Conservation (phyloP, 2,888 invertebrate genomes). For the Drosophila prostipennis region DNA sequence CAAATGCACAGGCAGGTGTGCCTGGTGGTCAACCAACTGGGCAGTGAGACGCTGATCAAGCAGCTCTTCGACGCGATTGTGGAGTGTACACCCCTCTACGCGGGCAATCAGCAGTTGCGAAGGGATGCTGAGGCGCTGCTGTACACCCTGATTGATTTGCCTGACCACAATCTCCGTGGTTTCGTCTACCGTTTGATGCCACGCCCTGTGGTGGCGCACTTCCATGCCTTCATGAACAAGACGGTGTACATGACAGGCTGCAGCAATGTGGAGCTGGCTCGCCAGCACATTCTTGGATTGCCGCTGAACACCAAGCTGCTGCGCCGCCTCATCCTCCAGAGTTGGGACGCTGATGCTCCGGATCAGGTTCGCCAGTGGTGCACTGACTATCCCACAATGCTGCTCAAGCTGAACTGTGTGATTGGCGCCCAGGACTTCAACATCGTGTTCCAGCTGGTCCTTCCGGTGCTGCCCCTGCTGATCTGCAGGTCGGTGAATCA, state of each 20-base stretch:
- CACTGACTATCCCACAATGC: conserved; percentile 72
- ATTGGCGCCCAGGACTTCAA: conserved; percentile 65
- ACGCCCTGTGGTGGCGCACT: conserved; percentile 70
- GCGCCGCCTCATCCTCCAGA: conserved; percentile 62
- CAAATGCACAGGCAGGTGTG: conserved; percentile 41
- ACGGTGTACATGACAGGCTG: conserved; percentile 62
- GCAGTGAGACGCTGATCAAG: conserved; percentile 70
- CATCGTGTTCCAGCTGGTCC: conserved; percentile 65
- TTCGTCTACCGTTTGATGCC: conserved; percentile 63
- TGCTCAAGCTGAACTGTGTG: conserved; percentile 74
- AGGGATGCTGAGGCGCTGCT: conserved; percentile 70
- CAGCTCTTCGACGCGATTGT: conserved; percentile 67
- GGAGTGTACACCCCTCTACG: conserved; percentile 61
- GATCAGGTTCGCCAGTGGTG: conserved; percentile 58
- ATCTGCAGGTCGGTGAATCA: conserved; percentile 57
- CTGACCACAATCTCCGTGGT: conserved; percentile 56
- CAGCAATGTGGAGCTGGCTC: conserved; percentile 56
- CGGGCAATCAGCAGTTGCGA: conserved; percentile 53
- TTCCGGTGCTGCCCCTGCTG: conserved; percentile 72
- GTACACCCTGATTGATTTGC: conserved; percentile 66
- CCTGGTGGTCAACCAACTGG: conserved; percentile 69
- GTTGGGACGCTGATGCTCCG: conserved; percentile 34
- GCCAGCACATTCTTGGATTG: conserved; percentile 75
- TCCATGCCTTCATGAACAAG: conserved; percentile 78
- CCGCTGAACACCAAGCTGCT: conserved; percentile 77